Base-by-base conservation (phyloP, 2,888 invertebrate genomes). In the Cephalotes varians region DNA sequence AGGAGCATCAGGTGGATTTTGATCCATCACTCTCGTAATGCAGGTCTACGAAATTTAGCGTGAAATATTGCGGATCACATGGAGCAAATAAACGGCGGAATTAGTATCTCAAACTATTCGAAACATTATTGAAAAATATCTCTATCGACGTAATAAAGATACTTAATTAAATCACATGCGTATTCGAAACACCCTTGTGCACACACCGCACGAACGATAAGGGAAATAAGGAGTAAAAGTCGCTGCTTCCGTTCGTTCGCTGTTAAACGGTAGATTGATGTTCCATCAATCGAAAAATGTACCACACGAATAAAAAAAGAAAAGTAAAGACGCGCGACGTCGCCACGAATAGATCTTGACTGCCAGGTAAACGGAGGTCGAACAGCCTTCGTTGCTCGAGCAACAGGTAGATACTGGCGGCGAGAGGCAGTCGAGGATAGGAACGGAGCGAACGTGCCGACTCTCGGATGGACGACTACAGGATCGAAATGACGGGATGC, bases 321-420 rank as follows among this genome's bases (percentile, higher is more conserved):
- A 51, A 6, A 21, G 44, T 34, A 10, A 40, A 60, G 40, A 69
- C 47, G 25, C 37, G 76, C 79, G 82, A 58, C 28, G 44, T 64
- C 47, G 34, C n/a, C 34, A 9, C 58, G 81, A 73, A n/a, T 54
- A 28, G 67, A 62, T 74, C 67, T 64, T 56, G 64, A 37, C 58
- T 18, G 84, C 44, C 83, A 87, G 90, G 87, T 85, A 85, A 65
- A 80, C n/a, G 21, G 44, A 31, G 21, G 15, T 9, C 51, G 69
- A 54, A 62, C 73, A 83, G 86, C 85, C 88, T 90, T 91, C 87
- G 86, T 87, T 62, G 85, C 62, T 85, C 90, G 92, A 92, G 92
- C 92, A 92, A 93, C 92, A 93, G 92, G 93, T 93, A 93, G 91
- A 90, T 21, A 91, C 91, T 90, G 91, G 37, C 84, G 79, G 87